Evolutionary conservation across 1,140 invertebrate species (phyloP), one percentile per base, ranked within the genome.

Genomic region (Thaumetopoea pityocampa): DNA sequence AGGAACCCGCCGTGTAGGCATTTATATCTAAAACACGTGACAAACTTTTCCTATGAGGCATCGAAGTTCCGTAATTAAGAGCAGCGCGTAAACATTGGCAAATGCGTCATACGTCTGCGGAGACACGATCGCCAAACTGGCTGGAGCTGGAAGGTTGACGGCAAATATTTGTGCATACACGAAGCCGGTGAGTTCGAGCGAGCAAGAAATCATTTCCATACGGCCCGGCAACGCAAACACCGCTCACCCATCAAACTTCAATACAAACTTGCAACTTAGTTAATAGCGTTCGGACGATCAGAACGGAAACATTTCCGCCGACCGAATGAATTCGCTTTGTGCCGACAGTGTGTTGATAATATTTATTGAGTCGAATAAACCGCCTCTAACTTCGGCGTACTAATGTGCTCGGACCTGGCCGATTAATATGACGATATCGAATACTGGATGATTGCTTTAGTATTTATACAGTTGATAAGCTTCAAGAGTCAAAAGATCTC

Each of bases 201-300:
- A 68, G 69, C 67, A 81, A 71, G 73, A 78, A 78, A 81, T 81
- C 35, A 78, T 78, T 79, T 80, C 70, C 65, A 77, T 73, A 72
- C 45, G 52, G 51, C 48, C 61, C 66, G 62, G 62, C 57, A 57
- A 56, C 18, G 61, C 58, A 76, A 76, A 74, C 69, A 71, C 51
- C 48, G 53, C 55, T 64, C 66, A 69, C 71, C 69, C 67, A 68
- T 76, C 70, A 71, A 79, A 79, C 62, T 73, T 58, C 64, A 67
- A 76, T 59, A 68, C 57, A 67, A 76, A 72, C 69, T 55, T 52
- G 51, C 50, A 69, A 78, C 65, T 79, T 73, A 63, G 67, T 69
- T 79, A 79, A 79, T 79, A 76, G 69, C 61, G 58, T 66, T 73
- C 68, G 57, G 56, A 56, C 53, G 47, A 63, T 66, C 56, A 45